Conservation (phyloP, 2,113 vertebrate genomes). For the Indri indri region DNA sequence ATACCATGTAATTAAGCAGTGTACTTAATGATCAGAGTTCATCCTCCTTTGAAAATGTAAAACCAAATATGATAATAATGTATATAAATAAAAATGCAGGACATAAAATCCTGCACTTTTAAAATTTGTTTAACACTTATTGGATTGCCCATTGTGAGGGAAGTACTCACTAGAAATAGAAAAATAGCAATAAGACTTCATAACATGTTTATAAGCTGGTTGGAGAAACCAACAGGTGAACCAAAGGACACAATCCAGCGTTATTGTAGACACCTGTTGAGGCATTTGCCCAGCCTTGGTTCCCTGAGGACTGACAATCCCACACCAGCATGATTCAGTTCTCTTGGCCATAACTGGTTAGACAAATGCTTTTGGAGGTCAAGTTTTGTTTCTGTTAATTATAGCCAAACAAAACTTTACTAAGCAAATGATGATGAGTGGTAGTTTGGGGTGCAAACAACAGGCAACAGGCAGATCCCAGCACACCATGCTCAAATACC, state of each 20-base stretch:
- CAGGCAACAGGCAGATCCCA: background rate
- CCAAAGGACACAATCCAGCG: background rate
- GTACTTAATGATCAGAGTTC: slow-evolving; percentile 41
- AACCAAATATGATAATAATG: slow-evolving; percentile 26
- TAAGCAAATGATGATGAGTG: background rate
- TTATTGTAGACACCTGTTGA: background rate
- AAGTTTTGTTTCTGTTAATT: background rate
- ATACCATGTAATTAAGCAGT: slow-evolving; percentile 50
- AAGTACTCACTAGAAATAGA: background rate
- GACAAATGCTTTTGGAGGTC: background rate
- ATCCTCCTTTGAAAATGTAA: slow-evolving; percentile 40
- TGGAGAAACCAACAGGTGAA: background rate
- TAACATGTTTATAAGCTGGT: background rate
- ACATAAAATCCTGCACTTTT: background rate
- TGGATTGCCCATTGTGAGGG: background rate
- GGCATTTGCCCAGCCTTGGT: background rate
- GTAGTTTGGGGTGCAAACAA: background rate
- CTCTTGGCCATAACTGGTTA: background rate
- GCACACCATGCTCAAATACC: background rate
- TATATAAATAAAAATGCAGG: background rate
- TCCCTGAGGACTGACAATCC: background rate
- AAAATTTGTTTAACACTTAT: background rate
- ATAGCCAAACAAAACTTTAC: background rate
- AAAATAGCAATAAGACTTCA: background rate
- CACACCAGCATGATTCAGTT: background rate